Evolutionary conservation across 2,888 invertebrate genomes (phyloP), one percentile per base, ranked within the genome.

Genomic region (Acanthosepion pharaonis): DNA sequence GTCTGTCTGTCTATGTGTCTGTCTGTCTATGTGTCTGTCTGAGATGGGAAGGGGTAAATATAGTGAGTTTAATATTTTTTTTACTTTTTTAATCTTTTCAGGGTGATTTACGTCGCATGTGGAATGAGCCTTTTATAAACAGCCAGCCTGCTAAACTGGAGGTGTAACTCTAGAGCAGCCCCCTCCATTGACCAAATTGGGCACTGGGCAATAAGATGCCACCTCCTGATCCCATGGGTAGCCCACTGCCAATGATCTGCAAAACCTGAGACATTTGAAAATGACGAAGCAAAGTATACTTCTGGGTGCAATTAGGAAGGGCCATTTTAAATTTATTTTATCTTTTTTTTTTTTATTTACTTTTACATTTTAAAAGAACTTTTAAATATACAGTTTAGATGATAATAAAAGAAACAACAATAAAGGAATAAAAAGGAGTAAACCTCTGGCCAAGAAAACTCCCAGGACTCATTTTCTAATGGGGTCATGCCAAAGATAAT

Each of bases 51-150:
- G 15, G 51, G 51, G 42, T 42, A 51, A 51, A 51, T 51, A 51
- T 51, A 8, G 8, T 51, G 51, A 51, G 51, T 51, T 6, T 51
- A 51, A 51, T 51, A 11, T 51, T 51, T 18, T 55, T 15, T 55
- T 23, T 55, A 1, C 0, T 59, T 59, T 1, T 59, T 23, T 59
- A 1, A 5, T 59, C 23, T 78, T 98, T 97, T 18, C 98, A 99
- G 99, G 99, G 99, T 96, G 99, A 99, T 98, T 98, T 99, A 96
- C 98, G 99, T 97, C 98, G 99, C 97, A 99, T 99, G 99, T 99
- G 99, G 99, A 99, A 99, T 97, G 99, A 97, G 95, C 97, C 97
- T 8, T 97, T 97, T 95, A 96, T 97, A 48, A 95, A 95, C 28
- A 95, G 95, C 55, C 95, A 95, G 49, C 95, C 95, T 25, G 95